Percentiles rank a stretch among this genome's conserved stretches.
Conservation (phyloP, 2,888 invertebrate genomes). For the Noctua fimbriata region DNA sequence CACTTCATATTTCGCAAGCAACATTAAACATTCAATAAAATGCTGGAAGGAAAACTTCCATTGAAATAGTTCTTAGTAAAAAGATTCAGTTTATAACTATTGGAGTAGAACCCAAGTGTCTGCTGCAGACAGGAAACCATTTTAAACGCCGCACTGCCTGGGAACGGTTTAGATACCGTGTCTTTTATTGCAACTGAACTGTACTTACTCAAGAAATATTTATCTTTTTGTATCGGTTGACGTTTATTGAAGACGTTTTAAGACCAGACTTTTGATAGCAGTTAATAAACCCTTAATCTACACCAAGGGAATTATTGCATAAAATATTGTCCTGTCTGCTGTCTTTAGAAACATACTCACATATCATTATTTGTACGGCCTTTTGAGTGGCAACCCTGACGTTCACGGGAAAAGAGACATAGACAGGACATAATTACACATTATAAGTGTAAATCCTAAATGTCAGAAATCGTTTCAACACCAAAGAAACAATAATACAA, state of each 20-base stretch:
- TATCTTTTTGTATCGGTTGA: constrained; percentile 8
- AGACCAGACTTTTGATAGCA: neutral
- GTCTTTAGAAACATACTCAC: neutral
- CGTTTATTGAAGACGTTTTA: constrained; percentile 5
- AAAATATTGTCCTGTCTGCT: neutral
- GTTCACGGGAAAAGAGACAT: no score
- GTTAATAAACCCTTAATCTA: neutral
- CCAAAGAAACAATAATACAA: no score
- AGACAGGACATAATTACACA: no score
- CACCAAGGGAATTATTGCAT: neutral
- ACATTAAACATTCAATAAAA: constrained; percentile 72
- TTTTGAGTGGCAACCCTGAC: neutral
- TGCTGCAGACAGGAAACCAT: constrained; percentile 68
- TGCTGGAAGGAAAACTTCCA: constrained; percentile 53
- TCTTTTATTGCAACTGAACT: constrained; percentile 51
- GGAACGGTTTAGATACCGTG: constrained; percentile 34
- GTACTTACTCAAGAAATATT: constrained; percentile 29
- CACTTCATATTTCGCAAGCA: constrained; percentile 50
- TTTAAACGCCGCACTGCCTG: constrained; percentile 46
- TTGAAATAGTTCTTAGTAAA: constrained; percentile 69
- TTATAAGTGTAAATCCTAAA: no score
- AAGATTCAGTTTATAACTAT: constrained; percentile 77
- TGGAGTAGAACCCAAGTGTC: constrained; percentile 69
- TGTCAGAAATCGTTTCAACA: no score
- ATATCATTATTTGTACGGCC: neutral